Evolutionary conservation across 2,113 vertebrate species (phyloP), one percentile per base, ranked within the genome.

Genomic region (Marcusenius ussheri): DNA sequence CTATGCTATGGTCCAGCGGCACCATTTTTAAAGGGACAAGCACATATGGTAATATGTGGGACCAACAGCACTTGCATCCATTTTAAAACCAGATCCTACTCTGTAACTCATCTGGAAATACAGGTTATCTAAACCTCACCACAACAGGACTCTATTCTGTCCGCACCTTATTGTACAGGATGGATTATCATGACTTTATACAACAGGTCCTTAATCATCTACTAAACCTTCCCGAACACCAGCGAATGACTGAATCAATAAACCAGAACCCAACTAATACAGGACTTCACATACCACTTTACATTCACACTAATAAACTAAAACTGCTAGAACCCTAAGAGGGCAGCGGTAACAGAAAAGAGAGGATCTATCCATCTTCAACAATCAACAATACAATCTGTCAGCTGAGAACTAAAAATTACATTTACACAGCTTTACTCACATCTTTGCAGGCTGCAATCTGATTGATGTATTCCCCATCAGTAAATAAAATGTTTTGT

Each of bases 361-460:
- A 66, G 7, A 10, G 58, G n/a, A 39, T 77, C 31, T 17, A 35
- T 35, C 35, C 7, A 77, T 35, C 70, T 17, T 35, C 6, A 42
- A 1, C 39, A 35, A 77, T 77, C 70, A 39, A 77, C 70, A 39
- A 77, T 15, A 35, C 66, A 74, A 15, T 74, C 27, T 66, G n/a
- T 27, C n/a, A 66, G n/a, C n/a, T 66, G 62, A 31, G 35, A 77
- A 77, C 31, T 42, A 19, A 84, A 84, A 47, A 9, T 39, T 47
- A 47, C 24, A 45, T 84, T 47, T 84, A 7, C 31, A 58, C 24
- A 15, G 74, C 51, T 24, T 5, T 49, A 94, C 95, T 96, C 96
- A 99, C 98, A 93, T 99, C 98, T 97, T 97, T 98, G 93, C 97
- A 99, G 92, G 98, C 98, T 93, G 98, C 98, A 88, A 99, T 99